Evolutionary conservation across 2,113 vertebrate genomes (phyloP).

Genomic region (Rhinoderma darwinii): DNA sequence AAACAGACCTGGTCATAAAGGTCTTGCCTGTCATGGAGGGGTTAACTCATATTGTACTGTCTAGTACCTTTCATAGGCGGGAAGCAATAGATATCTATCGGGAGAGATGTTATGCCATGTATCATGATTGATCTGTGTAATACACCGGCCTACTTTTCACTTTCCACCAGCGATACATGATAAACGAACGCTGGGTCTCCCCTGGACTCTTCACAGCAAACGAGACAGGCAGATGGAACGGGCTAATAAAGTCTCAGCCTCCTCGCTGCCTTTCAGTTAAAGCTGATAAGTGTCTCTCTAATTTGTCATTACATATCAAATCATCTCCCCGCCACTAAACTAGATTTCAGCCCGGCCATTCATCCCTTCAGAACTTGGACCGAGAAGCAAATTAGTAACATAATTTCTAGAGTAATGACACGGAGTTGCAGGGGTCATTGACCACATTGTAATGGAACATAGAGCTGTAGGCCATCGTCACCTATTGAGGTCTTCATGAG

Average conservation of each 20-base stretch:
- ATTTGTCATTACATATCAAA: conserved; percentile 4
- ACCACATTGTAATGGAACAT: conserved; percentile 35
- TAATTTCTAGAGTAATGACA: conserved; percentile 45
- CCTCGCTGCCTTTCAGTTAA: neutral
- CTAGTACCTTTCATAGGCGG: neutral
- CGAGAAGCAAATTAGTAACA: conserved; percentile 42
- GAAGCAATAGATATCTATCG: neutral
- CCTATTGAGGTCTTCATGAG: conserved; percentile 36
- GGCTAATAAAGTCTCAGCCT: neutral
- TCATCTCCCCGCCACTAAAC: conserved; percentile 22
- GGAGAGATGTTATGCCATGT: neutral
- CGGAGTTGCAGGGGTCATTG: conserved; percentile 38
- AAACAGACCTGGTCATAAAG: too few relatives aligned
- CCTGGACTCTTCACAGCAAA: neutral
- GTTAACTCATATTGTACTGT: neutral
- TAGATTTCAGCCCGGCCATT: conserved; percentile 10
- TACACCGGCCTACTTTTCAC: neutral
- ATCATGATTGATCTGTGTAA: conserved; percentile 13
- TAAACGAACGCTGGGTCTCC: neutral
- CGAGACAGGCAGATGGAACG: conserved; percentile 6
- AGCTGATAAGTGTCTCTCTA: conserved; percentile 3
- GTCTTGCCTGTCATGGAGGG: neutral
- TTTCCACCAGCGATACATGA: neutral
- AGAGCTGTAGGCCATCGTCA: conserved; percentile 19
- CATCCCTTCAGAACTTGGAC: conserved; percentile 1